phyloP scores from a whole-genome alignment of 2,797 vertebrate genomes.

The Sphenopsis melanotis region DNA sequence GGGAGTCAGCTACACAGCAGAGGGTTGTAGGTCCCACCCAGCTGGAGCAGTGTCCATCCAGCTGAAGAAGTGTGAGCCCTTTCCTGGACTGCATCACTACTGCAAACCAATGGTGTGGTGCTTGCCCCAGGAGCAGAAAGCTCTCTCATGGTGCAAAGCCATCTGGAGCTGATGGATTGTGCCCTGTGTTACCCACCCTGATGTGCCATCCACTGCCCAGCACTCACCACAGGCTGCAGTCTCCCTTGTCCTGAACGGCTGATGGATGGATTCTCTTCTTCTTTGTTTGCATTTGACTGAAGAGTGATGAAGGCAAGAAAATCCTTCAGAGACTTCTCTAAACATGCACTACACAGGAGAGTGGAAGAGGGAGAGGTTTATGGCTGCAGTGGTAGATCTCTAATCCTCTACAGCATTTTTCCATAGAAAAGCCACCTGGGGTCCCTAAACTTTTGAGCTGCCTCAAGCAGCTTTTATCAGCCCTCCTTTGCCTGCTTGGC shows the following conservation, averaged over 20 bases:
- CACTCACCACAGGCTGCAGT: not conserved
- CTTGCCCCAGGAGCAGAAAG: not conserved
- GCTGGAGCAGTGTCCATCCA: not conserved
- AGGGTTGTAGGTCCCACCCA: not conserved
- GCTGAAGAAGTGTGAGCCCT: not conserved
- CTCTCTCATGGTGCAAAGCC: not conserved
- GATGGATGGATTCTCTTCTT: not conserved
- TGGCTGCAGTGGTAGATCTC: not conserved
- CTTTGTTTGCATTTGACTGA: not conserved
- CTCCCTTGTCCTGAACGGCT: not conserved
- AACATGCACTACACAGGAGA: fast-evolving
- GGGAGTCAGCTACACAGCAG: not conserved
- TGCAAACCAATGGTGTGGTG: not conserved
- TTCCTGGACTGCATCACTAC: not conserved
- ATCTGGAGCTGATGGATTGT: not conserved
- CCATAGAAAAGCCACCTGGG: not conserved
- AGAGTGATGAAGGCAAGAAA: not conserved
- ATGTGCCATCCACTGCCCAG: not conserved
- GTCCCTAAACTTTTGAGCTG: not conserved
- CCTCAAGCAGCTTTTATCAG: not conserved
- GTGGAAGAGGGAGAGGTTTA: not conserved
- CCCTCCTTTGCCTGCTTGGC: not conserved
- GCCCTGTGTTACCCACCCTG: not conserved
- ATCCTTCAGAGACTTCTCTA: not conserved
- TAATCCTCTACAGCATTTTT: not conserved